Conservation (phyloP, 2,888 invertebrate genomes). For the Schizotus pectinicornis region DNA sequence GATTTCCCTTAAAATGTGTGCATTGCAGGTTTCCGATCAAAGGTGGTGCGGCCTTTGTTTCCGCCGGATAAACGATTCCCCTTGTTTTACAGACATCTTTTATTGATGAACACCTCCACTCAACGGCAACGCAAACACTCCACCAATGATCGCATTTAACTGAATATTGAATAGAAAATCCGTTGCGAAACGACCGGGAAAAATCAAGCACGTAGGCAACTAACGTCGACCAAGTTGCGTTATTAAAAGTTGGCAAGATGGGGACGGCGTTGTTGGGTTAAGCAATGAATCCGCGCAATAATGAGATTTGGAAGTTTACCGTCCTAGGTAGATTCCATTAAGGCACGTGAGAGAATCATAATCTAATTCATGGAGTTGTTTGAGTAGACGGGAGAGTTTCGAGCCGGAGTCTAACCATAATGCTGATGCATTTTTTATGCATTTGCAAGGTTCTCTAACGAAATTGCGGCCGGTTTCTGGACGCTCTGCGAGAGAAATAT, state of each 20-base stretch:
- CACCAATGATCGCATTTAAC: constrained; percentile 3
- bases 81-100: constrained; percentile 41
- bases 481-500: no score
- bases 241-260: neutral
- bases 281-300: constrained; percentile 2
- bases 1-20: constrained; percentile 6
- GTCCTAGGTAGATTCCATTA: no score
- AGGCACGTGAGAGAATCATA: no score
- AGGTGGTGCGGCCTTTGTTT: constrained; percentile 31
- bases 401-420: no score
- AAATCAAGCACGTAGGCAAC: neutral
- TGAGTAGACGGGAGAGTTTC: no score
- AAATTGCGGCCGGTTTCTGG: no score
- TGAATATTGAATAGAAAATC: constrained; percentile 18
- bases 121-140: constrained; percentile 12
- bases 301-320: constrained; percentile 7
- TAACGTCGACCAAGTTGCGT: neutral
- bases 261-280: neutral
- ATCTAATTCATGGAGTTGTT: no score
- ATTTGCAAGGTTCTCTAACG: no score
- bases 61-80: constrained; percentile 33
- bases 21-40: constrained; percentile 27
- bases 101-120: constrained; percentile 38
- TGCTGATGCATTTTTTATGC: no score
- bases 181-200: no score